Evolutionary conservation across 2,113 vertebrate genomes (phyloP).

Genomic region (Bucco capensis): DNA sequence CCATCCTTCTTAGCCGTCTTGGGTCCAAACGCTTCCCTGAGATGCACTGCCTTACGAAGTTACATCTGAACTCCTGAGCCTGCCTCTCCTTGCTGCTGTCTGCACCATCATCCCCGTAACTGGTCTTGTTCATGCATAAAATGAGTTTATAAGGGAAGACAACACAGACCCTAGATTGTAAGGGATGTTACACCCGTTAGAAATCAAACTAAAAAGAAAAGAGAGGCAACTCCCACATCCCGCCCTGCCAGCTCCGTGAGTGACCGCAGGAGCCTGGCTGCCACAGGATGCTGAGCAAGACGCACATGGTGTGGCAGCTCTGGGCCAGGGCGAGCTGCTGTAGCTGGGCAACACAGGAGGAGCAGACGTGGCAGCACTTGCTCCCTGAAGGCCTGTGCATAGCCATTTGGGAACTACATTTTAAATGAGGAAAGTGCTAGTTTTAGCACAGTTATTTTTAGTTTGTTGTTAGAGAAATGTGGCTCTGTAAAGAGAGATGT

Average conservation of each 20-base stretch:
- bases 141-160: not conserved
- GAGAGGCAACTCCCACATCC: not conserved
- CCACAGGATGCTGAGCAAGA: not conserved
- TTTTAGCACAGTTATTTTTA: conserved; percentile 52
- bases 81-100: not conserved
- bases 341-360: not conserved
- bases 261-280: not conserved
- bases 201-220: not conserved
- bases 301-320: not conserved
- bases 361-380: not conserved
- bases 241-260: accelerated
- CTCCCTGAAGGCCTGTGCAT: not conserved
- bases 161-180: not conserved
- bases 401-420: conserved; percentile 17
- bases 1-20: not conserved
- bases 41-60: not conserved
- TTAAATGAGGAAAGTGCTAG: conserved; percentile 34
- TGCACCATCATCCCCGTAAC: not conserved
- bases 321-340: not conserved
- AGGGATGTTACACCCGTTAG: not conserved
- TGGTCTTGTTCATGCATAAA: not conserved
- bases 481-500: not conserved
- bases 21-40: not conserved
- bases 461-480: conserved; percentile 21
- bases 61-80: not conserved